Evolutionary conservation across 1,140 invertebrate genomes (phyloP).

Genomic region (Chironomus striatipennis): DNA sequence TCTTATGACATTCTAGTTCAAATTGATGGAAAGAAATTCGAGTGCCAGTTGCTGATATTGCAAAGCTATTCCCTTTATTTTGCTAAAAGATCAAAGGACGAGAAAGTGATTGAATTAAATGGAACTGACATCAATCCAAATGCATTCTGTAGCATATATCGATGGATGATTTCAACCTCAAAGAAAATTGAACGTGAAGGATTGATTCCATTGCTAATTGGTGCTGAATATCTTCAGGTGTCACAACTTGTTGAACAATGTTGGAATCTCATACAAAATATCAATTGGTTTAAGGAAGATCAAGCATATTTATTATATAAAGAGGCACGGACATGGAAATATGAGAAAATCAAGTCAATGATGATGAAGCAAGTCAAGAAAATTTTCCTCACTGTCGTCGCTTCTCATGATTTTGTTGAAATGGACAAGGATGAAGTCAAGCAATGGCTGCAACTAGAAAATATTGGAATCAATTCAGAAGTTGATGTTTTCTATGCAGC

Average conservation of each 20-base stretch:
- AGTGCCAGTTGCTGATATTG: background rate
- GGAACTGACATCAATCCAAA: background rate
- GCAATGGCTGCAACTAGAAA: background rate
- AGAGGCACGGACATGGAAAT: background rate
- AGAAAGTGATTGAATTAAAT: background rate
- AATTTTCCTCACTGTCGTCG: background rate
- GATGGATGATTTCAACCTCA: background rate
- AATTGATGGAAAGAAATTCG: background rate
- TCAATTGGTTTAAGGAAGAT: background rate
- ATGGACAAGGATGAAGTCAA: background rate
- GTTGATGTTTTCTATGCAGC: background rate
- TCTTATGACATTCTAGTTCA: background rate
- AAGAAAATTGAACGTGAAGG: background rate
- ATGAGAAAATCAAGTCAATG: background rate
- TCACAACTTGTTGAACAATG: background rate
- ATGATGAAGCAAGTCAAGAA: background rate
- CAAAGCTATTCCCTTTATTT: background rate
- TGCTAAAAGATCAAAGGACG: background rate
- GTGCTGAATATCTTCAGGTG: slow-evolving; percentile 6
- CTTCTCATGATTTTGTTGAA: background rate
- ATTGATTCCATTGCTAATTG: background rate
- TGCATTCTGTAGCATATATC: background rate
- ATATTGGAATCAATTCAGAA: background rate
- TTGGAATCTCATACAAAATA: slow-evolving; percentile 9
- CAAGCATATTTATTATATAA: background rate